These are phyloP conservation scores for Catharus fuscescens DNA, from an alignment of 2,113 vertebrate genomes.

Conservation along the genomic window DNA sequence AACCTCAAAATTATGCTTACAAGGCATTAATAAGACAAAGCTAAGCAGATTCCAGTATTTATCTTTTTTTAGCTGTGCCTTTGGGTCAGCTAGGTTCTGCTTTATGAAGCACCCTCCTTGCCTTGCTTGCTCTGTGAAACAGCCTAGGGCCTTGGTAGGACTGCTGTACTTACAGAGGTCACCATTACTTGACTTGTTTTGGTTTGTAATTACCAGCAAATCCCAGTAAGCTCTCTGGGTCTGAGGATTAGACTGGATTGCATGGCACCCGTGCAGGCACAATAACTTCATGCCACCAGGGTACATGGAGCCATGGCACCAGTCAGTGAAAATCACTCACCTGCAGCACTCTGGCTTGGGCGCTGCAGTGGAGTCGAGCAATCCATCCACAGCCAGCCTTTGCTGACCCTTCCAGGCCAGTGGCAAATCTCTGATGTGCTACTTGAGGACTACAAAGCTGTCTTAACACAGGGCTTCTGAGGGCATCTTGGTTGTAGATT, in stretches of 20 bases:
- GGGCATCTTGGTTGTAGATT: background rate
- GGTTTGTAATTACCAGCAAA: background rate
- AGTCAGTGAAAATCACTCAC: background rate
- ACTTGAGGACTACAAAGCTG: background rate
- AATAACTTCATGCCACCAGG: background rate
- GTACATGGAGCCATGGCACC: accelerated
- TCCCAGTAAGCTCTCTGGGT: background rate
- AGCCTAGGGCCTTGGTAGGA: background rate
- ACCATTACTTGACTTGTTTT: background rate
- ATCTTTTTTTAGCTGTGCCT: background rate
- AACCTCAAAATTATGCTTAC: conserved; percentile 20
- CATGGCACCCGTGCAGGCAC: background rate
- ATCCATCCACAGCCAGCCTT: background rate
- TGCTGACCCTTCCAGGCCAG: background rate
- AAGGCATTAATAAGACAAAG: background rate
- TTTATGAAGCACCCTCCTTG: background rate
- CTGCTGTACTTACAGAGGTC: background rate
- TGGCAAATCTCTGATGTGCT: background rate
- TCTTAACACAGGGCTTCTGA: background rate
- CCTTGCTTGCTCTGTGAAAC: background rate
- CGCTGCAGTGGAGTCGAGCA: accelerated
- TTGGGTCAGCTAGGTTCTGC: background rate
- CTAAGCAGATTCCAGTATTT: conserved; percentile 25
- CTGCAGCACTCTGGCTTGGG: background rate
- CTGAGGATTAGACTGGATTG: background rate